A percentile compares a stretch with the other conserved stretches of the same genome.
phyloP scores from a whole-genome alignment of 2,888 invertebrate genomes.

The Apeira syringaria region DNA sequence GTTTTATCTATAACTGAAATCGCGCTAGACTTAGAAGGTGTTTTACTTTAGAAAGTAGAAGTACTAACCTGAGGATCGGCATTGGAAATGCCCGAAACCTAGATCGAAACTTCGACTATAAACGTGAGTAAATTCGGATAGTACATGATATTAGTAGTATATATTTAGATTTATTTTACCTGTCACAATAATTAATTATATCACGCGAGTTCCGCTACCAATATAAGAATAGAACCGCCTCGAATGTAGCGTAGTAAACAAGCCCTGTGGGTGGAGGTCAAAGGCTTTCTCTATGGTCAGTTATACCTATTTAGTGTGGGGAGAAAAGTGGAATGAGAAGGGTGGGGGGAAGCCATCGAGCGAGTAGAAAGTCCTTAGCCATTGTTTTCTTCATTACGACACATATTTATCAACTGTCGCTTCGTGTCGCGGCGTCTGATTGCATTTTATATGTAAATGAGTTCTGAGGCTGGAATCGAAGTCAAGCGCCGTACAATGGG shows the following conservation, averaged over 20 bases:
- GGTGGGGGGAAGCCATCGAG: conserved; percentile 50
- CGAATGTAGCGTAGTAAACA: conserved; percentile 57
- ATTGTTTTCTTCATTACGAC: conserved; percentile 79
- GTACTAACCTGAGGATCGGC: too few relatives aligned
- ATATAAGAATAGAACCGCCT: conserved; percentile 43
- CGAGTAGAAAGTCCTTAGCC: conserved; percentile 70
- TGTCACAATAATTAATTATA: background rate
- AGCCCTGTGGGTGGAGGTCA: conserved; percentile 69
- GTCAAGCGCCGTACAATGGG: conserved; percentile 1
- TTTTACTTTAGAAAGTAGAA: too few relatives aligned
- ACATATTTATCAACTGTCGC: conserved; percentile 71
- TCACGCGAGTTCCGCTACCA: background rate
- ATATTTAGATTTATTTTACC: too few relatives aligned
- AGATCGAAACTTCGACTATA: too few relatives aligned
- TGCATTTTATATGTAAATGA: conserved; percentile 67
- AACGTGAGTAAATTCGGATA: too few relatives aligned
- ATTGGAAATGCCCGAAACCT: too few relatives aligned
- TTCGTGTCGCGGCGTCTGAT: conserved; percentile 47
- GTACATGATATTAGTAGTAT: too few relatives aligned
- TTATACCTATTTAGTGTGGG: conserved; percentile 38
- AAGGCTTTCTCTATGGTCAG: conserved; percentile 75
- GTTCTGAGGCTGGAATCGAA: conserved; percentile 14
- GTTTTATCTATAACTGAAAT: too few relatives aligned
- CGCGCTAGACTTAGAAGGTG: too few relatives aligned
- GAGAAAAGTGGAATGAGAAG: conserved; percentile 39